phyloP scores from a whole-genome alignment of 2,797 vertebrate genomes.

The Aythya fuligula region DNA sequence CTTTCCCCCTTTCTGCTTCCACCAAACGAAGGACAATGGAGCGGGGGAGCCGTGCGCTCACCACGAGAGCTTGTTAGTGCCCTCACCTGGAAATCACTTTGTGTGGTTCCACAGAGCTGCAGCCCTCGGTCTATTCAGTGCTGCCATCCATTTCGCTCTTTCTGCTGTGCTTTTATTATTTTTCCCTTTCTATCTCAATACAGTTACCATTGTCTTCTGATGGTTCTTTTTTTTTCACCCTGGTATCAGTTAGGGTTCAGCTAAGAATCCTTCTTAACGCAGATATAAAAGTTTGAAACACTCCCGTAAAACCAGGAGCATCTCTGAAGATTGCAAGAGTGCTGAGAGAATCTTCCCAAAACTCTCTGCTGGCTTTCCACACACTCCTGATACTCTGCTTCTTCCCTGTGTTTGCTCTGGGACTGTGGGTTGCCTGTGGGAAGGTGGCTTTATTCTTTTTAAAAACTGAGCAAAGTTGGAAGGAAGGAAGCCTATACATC shows the following conservation, averaged over 20 bases:
- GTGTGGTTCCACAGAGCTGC: not conserved
- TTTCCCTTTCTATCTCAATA: not conserved
- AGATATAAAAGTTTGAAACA: fast-evolving
- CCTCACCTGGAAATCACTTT: not conserved
- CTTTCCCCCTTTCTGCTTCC: not conserved
- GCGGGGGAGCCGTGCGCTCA: fast-evolving
- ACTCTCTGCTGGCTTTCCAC: not conserved
- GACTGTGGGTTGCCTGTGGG: not conserved
- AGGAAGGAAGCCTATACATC: not conserved
- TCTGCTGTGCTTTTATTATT: not conserved
- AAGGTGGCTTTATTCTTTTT: not conserved
- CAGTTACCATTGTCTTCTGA: not conserved
- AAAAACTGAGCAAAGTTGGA: not conserved
- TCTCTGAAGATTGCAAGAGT: not conserved
- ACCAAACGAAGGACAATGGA: not conserved
- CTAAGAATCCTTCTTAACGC: not conserved
- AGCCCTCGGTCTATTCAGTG: not conserved
- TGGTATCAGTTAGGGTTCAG: not conserved
- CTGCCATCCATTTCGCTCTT: not conserved
- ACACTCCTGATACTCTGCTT: fast-evolving
- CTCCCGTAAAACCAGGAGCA: not conserved
- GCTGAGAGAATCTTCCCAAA: fast-evolving
- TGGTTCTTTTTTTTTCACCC: not conserved
- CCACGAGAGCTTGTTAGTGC: not conserved
- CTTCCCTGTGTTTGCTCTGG: not conserved